Evolutionary conservation across 2,113 vertebrate species (phyloP).

Genomic region (Entomyzon cyanotis): DNA sequence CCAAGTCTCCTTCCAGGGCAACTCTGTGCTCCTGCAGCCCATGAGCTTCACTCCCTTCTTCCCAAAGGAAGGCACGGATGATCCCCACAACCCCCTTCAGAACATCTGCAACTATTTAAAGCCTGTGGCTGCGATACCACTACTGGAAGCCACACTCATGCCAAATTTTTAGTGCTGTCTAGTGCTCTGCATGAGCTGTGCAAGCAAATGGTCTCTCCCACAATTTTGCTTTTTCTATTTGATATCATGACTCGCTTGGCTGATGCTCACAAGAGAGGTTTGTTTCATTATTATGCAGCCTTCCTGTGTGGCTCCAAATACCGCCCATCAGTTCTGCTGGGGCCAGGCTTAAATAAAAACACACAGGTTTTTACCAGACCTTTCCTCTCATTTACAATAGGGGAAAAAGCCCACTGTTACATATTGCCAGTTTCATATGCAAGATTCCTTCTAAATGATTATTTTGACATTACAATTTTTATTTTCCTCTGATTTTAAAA

Average conservation of each 20-base stretch:
- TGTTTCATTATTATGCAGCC: constrained; percentile 2
- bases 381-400: background rate
- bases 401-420: background rate
- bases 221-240: background rate
- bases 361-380: background rate
- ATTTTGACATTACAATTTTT: background rate
- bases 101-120: background rate
- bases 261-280: background rate
- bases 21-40: background rate
- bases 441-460: background rate
- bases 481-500: background rate
- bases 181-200: background rate
- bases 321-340: background rate
- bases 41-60: background rate
- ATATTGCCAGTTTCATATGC: background rate
- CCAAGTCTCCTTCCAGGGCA: background rate
- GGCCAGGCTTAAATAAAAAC: background rate
- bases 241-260: background rate
- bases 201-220: constrained; percentile 8
- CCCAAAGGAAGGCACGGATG: background rate
- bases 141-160: background rate
- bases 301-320: background rate
- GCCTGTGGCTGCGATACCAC: background rate
- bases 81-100: background rate
- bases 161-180: background rate